phyloP scores from a whole-genome alignment of 2,888 invertebrate genomes.

The Coelogynopora nodosa region DNA sequence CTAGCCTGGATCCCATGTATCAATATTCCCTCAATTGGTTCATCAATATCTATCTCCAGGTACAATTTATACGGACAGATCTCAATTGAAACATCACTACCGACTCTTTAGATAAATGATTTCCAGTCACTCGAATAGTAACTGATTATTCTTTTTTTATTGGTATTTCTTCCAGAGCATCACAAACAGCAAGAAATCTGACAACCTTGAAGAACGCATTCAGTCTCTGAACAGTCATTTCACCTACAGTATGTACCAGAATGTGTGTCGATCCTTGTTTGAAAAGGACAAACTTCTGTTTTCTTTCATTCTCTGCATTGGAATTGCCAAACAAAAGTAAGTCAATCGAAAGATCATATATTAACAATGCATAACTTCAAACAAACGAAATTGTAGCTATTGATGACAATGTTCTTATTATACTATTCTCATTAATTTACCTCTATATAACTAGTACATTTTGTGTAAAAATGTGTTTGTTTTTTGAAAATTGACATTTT shows the following conservation, averaged over 20 bases:
- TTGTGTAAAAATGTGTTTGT: no score
- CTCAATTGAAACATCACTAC: no score
- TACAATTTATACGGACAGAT: slow-evolving; percentile 50
- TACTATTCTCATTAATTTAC: no score
- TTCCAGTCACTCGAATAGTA: no score
- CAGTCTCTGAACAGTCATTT: slow-evolving; percentile 61
- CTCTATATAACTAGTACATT: no score
- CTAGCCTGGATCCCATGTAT: slow-evolving; percentile 88
- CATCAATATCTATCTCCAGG: slow-evolving; percentile 74
- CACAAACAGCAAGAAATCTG: slow-evolving; percentile 70
- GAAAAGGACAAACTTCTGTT: slow-evolving; percentile 62
- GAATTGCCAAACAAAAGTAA: slow-evolving; percentile 58
- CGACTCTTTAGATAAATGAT: no score
- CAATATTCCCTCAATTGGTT: slow-evolving; percentile 90
- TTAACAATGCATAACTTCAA: not conserved
- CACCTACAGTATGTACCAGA: slow-evolving; percentile 64
- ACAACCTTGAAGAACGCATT: slow-evolving; percentile 64
- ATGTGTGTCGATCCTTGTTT: slow-evolving; percentile 65
- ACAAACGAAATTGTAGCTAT: no score
- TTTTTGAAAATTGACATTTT: no score
- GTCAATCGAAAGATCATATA: not conserved
- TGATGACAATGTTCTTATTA: no score
- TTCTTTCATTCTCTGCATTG: slow-evolving; percentile 60
- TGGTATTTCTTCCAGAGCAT: slow-evolving; percentile 71
- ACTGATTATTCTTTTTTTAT: no score